Evolutionary conservation across 2,888 invertebrate genomes (phyloP), one percentile per base, ranked within the genome.

Genomic region (Diplolepis rosae): DNA sequence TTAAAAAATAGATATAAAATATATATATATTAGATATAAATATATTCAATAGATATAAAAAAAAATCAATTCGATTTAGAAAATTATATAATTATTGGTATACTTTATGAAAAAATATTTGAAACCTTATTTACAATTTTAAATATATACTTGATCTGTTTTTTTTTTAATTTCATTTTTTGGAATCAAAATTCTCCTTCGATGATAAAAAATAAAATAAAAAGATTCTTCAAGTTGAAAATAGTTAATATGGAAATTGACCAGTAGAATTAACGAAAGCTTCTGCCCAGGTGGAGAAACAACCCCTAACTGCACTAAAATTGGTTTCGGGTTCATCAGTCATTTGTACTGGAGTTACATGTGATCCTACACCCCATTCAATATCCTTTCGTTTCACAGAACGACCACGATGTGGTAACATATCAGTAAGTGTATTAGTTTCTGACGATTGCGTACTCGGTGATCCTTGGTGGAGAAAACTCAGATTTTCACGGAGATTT

Each of bases 401-500:
- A 28, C 70, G 65, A 39, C 78, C 78, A 39, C 74, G 72, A 54
- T 78, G 76, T 11, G 78, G 78, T 48, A 78, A 68, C 77, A 78
- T 78, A 35, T 75, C 75, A 27, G 76, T 77, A 15, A 77, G 51
- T 15, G 77, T 72, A 22, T 74, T 77, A 67, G 71, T 73, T 22
- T 72, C 70, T 3, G 74, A 54, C 5, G 75, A 75, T 67, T 71
- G 76, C 13, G 76, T 76, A 39, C 76, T 77, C 32, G 30, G 18
- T 13, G 61, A 56, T 35, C 72, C 69, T 71, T 66, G 69, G 48
- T 77, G 75, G 66, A 71, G 71, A 22, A 75, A 72, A 73, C 75
- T 70, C 52, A 54, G 45, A 52, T 77, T 78, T 1, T 71, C 72
- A n/a, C 74, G 73, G 27, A 74, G 50, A 50, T 72, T 54, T 13